Evolutionary conservation across 2,888 invertebrate species (phyloP), one percentile per base, ranked within the genome.

Genomic region (Spodoptera exigua): DNA sequence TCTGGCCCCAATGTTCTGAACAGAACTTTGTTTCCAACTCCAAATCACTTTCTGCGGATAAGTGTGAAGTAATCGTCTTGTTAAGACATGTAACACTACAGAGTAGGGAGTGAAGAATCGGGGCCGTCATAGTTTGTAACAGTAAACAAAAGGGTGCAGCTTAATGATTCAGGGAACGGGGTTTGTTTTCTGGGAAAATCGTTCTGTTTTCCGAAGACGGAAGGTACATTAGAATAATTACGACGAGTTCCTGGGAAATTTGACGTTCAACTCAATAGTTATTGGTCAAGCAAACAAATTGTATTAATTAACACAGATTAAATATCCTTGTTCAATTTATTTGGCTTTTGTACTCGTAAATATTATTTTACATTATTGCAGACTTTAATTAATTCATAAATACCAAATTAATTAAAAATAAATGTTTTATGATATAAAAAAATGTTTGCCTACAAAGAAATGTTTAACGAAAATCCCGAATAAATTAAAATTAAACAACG

Each of bases 21-120:
- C 47, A 71, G 41, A 70, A 70, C 75, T 74, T 74, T 53, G 72
- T 78, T 78, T 21, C 36, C 16, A 72, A 72, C 65, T 76, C 27
- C 18, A 65, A 69, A 76, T 76, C 62, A 66, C 63, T 76, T 72
- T 63, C 46, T 58, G 65, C 69, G 55, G 49, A 69, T 78, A 72
- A 72, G 63, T 72, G 62, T 60, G 54, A 47, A 67, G 63, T 65
- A 60, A 76, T 71, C 56, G 60, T 49, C 54, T 72, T 64, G 61
- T 72, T 65, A 62, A n/a, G 64, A 57, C 35, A 61, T 54, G 62
- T 61, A 59, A 34, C 68, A 43, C 36, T 61, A 61, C 54, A 55
- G 55, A 74, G 35, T 35, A 41, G 43, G 27, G 27, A 27, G 36
- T 34, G 14, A 36, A 40, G 41, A 41, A 61, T 74, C 32, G 56